Evolutionary conservation across 2,797 vertebrate species (phyloP), one percentile per base, ranked within the genome.

Genomic region (Clarias platycephalus): DNA sequence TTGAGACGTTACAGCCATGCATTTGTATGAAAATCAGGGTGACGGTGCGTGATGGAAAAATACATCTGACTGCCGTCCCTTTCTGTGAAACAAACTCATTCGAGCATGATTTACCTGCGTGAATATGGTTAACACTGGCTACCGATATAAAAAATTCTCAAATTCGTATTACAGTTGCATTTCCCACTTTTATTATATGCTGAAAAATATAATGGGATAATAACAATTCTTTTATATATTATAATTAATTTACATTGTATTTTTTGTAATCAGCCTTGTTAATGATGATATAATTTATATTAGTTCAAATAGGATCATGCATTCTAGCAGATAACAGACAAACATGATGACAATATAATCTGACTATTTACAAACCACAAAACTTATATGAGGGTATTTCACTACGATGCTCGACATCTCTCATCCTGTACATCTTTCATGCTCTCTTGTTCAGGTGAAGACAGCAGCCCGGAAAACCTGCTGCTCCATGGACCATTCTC

Each of bases 401-500:
- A 37, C 63, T 62, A 9, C 37, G 66, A 72, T 72, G 57, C 10
- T 26, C 28, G 8, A 44, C 49, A 26, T 66, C 70, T 67, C 84
- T 66, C 34, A 67, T 53, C 34, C 18, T n/a, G 5, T 76, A 64
- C 55, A 40, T 55, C 49, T 44, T 44, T 84, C 18, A 31, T 70
- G 64, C 24, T 85, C 37, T 68, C 49, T 24, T 60, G 55, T 26
- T 13, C 82, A 93, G 93, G 92, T 86, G 93, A 93, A 40, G 93
- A 93, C 86, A 91, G 88, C 86, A 92, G 90, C 71, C 86, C 93
- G 0, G 89, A 91, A 63, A 89, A 89, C 72, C 91, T 88, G 76
- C 89, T 90, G 57, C 85, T 90, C 34, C 86, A 90, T 53, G 90
- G 87, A 62, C 92, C 93, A 9, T 93, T 92, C 88, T 91, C 89